These are phyloP conservation scores for Mantis religiosa DNA, from an alignment of 2,888 invertebrate species.

Conservation along the genomic window DNA sequence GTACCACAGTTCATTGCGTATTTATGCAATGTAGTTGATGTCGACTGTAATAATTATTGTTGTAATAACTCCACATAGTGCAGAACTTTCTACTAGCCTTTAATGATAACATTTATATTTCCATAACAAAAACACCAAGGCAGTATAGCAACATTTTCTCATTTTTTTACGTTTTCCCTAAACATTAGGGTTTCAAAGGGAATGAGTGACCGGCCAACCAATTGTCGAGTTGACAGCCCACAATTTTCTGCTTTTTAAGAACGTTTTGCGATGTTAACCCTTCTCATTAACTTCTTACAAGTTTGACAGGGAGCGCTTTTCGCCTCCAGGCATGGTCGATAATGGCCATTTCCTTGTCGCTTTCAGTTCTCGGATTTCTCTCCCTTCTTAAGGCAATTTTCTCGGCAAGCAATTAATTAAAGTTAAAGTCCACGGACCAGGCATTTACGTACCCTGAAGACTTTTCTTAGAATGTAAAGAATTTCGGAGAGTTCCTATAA, in stretches of 20 bases:
- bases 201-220: not conserved
- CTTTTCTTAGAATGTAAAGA: too few species aligned
- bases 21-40: too few species aligned
- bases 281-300: not conserved
- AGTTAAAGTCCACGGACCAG: not conserved
- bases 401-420: not conserved
- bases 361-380: not conserved
- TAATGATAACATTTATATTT: too few species aligned
- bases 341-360: not conserved
- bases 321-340: not conserved
- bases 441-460: not conserved
- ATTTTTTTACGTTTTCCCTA: not conserved
- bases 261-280: not conserved
- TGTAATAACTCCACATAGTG: too few species aligned
- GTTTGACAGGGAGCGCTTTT: not conserved
- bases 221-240: not conserved
- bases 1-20: too few species aligned
- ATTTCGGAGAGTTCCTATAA: too few species aligned
- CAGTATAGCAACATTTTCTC: too few species aligned
- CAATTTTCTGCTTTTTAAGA: not conserved
- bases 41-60: too few species aligned
- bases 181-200: not conserved
- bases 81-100: too few species aligned
- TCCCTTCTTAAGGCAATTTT: not conserved
- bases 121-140: too few species aligned